Base-by-base conservation (phyloP, 2,797 vertebrate species). In the Periophthalmus magnuspinnatus region DNA sequence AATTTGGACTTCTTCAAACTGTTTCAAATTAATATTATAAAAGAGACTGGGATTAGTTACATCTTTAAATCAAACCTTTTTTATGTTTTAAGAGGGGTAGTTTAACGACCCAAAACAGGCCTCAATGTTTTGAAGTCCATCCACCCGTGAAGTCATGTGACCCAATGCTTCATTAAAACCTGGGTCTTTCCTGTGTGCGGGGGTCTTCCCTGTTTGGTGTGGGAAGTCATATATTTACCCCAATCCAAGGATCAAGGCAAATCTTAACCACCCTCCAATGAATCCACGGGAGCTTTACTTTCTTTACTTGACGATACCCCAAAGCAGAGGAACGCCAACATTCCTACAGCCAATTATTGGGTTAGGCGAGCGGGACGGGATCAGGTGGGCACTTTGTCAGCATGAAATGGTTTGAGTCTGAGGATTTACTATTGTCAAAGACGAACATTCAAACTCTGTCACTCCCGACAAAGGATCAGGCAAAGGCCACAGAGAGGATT, bases 381-480 rank as follows among this genome's bases (percentile, higher is more conserved):
- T 91, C 90, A 91, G 90, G 81, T 89, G 81, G 72, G 81, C 77
- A 87, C 81, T 89, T 87, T 85, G 78, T 83, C 76, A 47, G 77
- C 71, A 65, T 75, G 41, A 89, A 86, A 87, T 85, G 10, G 71
- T 76, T 78, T 70, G 34, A 16, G 60, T 81, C 66, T 74, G 70
- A 90, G 83, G 88, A 85, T 84, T 62, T 70, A 76, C 76, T 71
- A 79, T 81, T 89, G 83, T 81, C 67, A 70, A 60, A 34, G 80
- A 83, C 78, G 85, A 91, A 85, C 71, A 85, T 82, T 68, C 71
- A 72, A 72, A 81, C 79, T 74, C 87, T 81, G 78, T 86, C 86
- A 89, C 75, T 78, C 63, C 59, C 76, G 76, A 92, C 83, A 92
- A 88, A 90, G 81, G 89, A 90, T 89, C 84, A 91, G 91, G 87